phyloP scores from a whole-genome alignment of 2,888 invertebrate genomes.

The Caenorhabditis japonica region DNA sequence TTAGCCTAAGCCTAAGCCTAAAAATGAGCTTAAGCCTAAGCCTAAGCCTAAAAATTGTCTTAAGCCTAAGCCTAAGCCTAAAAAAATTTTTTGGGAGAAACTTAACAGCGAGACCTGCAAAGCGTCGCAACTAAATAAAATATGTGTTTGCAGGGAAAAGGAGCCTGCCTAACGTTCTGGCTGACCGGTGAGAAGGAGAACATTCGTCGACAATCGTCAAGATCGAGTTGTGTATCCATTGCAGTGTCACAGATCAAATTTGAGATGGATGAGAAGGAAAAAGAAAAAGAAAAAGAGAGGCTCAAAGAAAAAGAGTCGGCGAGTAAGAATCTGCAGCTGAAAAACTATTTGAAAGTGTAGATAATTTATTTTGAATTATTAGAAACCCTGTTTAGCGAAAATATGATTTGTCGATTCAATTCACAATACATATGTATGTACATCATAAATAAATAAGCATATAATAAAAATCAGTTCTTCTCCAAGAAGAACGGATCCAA shows the following conservation, averaged over 20 bases:
- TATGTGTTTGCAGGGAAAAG: slow-evolving; percentile 54
- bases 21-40: no score
- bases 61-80: no score
- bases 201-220: slow-evolving; percentile 27
- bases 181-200: slow-evolving; percentile 47
- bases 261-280: slow-evolving; percentile 14
- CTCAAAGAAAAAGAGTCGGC: no score
- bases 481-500: slow-evolving; percentile 36
- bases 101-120: no score
- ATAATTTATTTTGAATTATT: not conserved
- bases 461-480: slow-evolving; percentile 18
- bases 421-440: not conserved
- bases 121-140: not conserved
- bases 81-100: no score
- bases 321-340: not conserved
- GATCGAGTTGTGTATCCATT: slow-evolving; percentile 29
- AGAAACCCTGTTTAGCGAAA: not conserved
- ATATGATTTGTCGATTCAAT: not conserved
- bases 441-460: not conserved
- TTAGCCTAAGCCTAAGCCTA: no score
- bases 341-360: slow-evolving; percentile 28
- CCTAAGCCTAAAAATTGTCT: no score
- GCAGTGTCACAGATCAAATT: slow-evolving; percentile 50
- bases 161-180: slow-evolving; percentile 60
- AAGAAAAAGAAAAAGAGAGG: no score